These are phyloP conservation scores for Drosophila carrolli DNA, from an alignment of 1,140 invertebrate genomes.

Conservation along the genomic window DNA sequence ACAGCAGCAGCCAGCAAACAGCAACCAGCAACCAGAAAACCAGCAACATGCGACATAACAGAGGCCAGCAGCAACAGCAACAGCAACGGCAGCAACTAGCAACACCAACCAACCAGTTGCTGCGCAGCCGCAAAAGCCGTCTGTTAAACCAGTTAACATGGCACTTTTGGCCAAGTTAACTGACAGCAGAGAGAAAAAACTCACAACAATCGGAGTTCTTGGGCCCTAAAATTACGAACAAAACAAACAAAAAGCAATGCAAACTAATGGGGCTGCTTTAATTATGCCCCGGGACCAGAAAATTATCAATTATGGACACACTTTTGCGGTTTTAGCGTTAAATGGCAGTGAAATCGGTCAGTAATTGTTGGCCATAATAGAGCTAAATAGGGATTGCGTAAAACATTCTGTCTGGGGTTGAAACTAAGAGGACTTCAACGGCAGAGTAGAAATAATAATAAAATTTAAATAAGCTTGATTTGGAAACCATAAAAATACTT, in stretches of 20 bases:
- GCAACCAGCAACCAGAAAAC: conserved; percentile 6
- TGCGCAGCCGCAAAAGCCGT: conserved; percentile 62
- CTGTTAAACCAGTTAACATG: conserved; percentile 42
- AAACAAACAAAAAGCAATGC: conserved; percentile 19
- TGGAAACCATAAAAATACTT: no score
- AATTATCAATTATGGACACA: conserved; percentile 44
- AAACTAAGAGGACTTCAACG: not conserved
- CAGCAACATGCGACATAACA: conserved; percentile 39
- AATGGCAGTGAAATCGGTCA: conserved; percentile 34
- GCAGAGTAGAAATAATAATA: no score
- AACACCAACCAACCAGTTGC: conserved; percentile 38
- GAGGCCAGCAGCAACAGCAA: conserved; percentile 19
- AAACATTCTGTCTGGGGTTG: conserved; percentile 10
- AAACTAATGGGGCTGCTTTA: conserved; percentile 21
- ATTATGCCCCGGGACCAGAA: conserved; percentile 30
- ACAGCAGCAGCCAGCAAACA: conserved; percentile 31
- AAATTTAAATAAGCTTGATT: no score
- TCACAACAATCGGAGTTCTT: conserved; percentile 6
- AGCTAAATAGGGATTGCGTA: conserved; percentile 5
- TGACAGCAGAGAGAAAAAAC: not conserved
- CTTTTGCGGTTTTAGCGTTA: conserved; percentile 37
- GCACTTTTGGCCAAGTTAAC: conserved; percentile 18
- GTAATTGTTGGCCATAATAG: conserved; percentile 23
- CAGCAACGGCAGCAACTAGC: conserved; percentile 14
- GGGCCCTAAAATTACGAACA: conserved; percentile 10